A percentile compares a stretch with the other conserved stretches of the same genome.
These are phyloP conservation scores for Jacana jacana DNA, from an alignment of 2,113 vertebrate genomes.

Conservation along the genomic window DNA sequence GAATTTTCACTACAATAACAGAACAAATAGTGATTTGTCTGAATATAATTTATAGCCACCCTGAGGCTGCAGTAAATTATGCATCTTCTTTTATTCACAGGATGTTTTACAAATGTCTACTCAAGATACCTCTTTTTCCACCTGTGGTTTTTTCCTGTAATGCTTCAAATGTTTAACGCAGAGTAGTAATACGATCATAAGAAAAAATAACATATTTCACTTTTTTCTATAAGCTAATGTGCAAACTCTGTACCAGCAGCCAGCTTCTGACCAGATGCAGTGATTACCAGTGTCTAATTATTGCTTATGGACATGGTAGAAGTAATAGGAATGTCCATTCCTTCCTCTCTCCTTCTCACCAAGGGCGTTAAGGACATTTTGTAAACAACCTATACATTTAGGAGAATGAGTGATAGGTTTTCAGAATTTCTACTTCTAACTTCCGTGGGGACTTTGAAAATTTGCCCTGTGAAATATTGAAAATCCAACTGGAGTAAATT, in stretches of 20 bases:
- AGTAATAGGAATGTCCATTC: not conserved
- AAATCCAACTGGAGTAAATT: not conserved
- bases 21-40: conserved; percentile 48
- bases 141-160: not conserved
- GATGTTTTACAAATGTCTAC: not conserved
- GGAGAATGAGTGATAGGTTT: not conserved
- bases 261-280: not conserved
- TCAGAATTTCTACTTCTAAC: not conserved
- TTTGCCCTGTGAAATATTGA: not conserved
- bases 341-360: not conserved
- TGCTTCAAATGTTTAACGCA: not conserved
- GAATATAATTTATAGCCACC: conserved; percentile 41
- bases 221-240: not conserved
- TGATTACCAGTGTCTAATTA: rapidly evolving
- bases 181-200: not conserved
- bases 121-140: not conserved
- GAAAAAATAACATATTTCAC: not conserved
- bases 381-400: not conserved
- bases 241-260: not conserved
- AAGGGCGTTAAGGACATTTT: not conserved
- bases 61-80: conserved; percentile 33
- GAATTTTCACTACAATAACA: conserved; percentile 25
- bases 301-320: not conserved
- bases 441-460: not conserved
- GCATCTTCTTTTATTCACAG: conserved; percentile 20